Conservation (phyloP, 2,113 vertebrate genomes). For the Hylia prasina region DNA sequence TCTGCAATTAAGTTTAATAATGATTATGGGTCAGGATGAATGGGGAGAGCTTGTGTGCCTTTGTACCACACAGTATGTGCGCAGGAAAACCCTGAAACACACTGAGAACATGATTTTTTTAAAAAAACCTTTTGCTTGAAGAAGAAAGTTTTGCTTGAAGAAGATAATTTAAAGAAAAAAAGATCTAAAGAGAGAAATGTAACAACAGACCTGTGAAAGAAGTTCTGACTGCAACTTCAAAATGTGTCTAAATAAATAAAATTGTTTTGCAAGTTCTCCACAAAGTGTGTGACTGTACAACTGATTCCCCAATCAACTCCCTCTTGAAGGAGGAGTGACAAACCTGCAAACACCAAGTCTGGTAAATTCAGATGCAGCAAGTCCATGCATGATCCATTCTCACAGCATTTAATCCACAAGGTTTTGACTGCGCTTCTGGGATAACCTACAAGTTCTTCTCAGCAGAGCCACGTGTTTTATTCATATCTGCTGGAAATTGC, state of each 20-base stretch:
- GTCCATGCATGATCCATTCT: neutral
- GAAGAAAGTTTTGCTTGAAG: neutral
- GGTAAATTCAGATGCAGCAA: neutral
- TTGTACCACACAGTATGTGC: neutral
- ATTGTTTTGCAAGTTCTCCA: neutral
- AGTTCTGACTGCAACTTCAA: neutral
- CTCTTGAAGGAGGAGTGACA: neutral
- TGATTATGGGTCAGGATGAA: neutral
- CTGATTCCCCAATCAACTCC: neutral
- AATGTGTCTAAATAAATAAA: neutral
- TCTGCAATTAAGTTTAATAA: constrained; percentile 40
- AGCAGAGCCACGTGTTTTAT: constrained; percentile 4
- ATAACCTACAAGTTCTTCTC: neutral
- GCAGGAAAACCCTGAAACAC: neutral
- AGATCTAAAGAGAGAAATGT: neutral
- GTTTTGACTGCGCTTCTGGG: neutral
- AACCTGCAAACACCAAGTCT: neutral
- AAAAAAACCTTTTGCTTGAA: neutral
- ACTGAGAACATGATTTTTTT: neutral
- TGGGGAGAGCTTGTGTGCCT: neutral
- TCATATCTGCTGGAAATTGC: constrained; percentile 26
- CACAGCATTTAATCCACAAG: neutral
- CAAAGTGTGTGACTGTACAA: neutral
- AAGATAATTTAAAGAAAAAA: neutral
- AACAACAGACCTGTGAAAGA: neutral